Percentiles rank a stretch among this genome's conserved stretches.
phyloP scores from a whole-genome alignment of 2,113 vertebrate species.

The Dinomys branickii region DNA sequence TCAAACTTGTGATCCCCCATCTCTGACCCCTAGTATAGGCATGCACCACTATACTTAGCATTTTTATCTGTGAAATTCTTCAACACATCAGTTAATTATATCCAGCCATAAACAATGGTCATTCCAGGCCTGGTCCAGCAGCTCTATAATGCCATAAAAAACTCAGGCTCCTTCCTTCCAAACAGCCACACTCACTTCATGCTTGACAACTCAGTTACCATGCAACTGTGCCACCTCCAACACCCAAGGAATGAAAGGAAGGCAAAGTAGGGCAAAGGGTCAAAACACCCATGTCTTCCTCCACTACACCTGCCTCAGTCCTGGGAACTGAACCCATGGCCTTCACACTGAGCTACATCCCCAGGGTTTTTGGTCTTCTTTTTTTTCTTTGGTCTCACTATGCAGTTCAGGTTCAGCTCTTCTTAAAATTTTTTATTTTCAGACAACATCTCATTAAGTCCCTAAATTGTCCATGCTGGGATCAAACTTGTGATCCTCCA shows the following conservation, averaged over 20 bases:
- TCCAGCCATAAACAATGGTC: neutral
- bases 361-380: too few species aligned
- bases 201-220: neutral
- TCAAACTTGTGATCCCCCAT: neutral
- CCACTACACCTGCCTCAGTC: neutral
- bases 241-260: neutral
- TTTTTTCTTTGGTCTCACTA: too few species aligned
- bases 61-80: conserved; percentile 14
- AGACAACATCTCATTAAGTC: neutral
- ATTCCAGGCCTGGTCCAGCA: neutral
- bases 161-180: neutral
- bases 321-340: neutral
- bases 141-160: neutral
- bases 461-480: neutral
- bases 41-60: neutral
- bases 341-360: neutral
- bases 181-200: neutral
- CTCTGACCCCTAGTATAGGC: neutral
- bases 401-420: neutral
- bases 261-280: neutral
- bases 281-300: neutral
- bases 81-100: neutral
- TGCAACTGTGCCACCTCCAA: neutral
- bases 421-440: neutral
- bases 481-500: neutral